These are phyloP conservation scores for Andrena praecox DNA, from an alignment of 2,888 invertebrate genomes.

Conservation along the genomic window DNA sequence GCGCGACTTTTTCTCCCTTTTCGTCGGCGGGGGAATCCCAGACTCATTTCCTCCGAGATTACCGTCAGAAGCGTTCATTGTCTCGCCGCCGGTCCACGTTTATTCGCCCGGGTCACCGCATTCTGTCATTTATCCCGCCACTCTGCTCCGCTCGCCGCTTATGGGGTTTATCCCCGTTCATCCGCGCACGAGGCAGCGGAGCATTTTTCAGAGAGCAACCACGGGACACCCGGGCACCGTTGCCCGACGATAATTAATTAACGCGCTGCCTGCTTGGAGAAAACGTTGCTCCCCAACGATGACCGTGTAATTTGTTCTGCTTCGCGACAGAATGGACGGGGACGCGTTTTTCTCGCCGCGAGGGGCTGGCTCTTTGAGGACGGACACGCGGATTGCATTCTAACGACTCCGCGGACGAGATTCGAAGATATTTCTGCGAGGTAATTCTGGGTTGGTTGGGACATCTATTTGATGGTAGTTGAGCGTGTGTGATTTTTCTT, in stretches of 20 bases:
- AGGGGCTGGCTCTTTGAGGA: too few relatives aligned
- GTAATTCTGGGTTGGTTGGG: too few relatives aligned
- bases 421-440: too few relatives aligned
- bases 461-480: too few relatives aligned
- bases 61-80: conserved; percentile 56
- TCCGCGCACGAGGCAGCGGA: not conserved
- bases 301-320: conserved; percentile 6
- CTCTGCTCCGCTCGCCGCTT: conserved; percentile 12
- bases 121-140: conserved; percentile 42
- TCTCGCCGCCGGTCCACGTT: conserved; percentile 39
- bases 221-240: not conserved
- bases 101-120: conserved; percentile 39
- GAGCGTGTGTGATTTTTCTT: too few relatives aligned
- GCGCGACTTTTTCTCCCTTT: conserved; percentile 28
- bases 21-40: conserved; percentile 33
- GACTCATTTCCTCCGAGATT: conserved; percentile 52
- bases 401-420: too few relatives aligned
- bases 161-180: conserved; percentile 31
- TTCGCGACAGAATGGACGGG: not conserved
- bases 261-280: not conserved
- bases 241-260: conserved; percentile 35
- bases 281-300: not conserved
- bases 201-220: conserved; percentile 40
- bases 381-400: too few relatives aligned
- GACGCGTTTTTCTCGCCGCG: not conserved